Evolutionary conservation across 2,797 vertebrate species (phyloP), one percentile per base, ranked within the genome.

Genomic region (Lepus oiostolus): DNA sequence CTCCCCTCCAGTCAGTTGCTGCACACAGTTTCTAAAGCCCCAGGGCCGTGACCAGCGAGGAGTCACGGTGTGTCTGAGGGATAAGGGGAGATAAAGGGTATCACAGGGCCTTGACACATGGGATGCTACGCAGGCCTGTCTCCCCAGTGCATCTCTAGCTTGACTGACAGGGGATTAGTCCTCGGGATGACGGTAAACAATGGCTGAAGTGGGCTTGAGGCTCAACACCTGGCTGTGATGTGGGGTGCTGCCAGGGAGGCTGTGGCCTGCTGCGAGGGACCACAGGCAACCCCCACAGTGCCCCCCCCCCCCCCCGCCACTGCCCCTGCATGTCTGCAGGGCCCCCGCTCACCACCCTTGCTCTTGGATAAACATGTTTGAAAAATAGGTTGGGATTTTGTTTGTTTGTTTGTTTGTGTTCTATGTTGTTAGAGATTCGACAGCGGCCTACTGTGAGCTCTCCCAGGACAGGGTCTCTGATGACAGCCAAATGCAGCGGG

Each of bases 161-260:
- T 95, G 97, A 98, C 88, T 98, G 98, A 98, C 98, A 98, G 97
- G 97, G 98, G 98, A 98, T 98, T 98, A 98, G 98, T 96, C 98
- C 97, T 17, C 92, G 81, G 98, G 97, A 98, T 96, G 97, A 96
- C 96, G 70, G 94, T 97, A 97, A 98, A 98, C 98, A 98, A 98
- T 96, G 96, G 97, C 9, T 70, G 62, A 52, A 98, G 97, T 88
- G 97, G 97, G 97, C 93, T 96, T 97, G 98, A 98, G 97, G 93
- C 93, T 97, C 93, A 82, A 96, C 98, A 98, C 98, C 98, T 98
- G 98, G 98, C 84, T 86, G 90, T 54, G 92, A 95, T 96, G 96
- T 65, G 47, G 42, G 2, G 14, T 32, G 38, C 17, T 60, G 32
- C 80, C 93, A 77, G 86, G 94, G 86, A 88, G 96, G 52, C 96